Evolutionary conservation across 2,888 invertebrate genomes (phyloP).

Genomic region (Fabriciana adippe): DNA sequence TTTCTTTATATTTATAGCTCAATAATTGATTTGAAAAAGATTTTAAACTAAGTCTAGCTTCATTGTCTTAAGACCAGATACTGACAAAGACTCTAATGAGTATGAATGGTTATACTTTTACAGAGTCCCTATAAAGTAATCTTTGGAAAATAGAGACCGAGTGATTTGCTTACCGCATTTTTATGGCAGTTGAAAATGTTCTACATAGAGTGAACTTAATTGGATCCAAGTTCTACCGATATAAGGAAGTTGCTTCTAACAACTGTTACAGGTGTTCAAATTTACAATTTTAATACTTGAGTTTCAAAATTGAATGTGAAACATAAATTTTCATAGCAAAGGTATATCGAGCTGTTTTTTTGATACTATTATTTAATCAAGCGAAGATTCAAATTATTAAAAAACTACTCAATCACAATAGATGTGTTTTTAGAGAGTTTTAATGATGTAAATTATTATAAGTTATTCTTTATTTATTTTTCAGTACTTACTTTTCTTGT

Average conservation of each 20-base stretch:
- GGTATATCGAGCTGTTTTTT: not conserved
- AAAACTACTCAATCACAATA: no score
- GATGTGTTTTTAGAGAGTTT: no score
- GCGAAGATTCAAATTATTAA: not conserved
- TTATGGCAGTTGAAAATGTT: conserved; percentile 8
- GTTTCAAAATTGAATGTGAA: not conserved
- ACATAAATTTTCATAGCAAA: conserved; percentile 3
- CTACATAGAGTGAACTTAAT: conserved; percentile 21
- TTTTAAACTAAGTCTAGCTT: not conserved
- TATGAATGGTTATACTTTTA: conserved; percentile 4
- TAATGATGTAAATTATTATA: no score
- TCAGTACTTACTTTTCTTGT: no score
- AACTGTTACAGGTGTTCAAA: conserved; percentile 1
- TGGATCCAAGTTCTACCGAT: conserved; percentile 12
- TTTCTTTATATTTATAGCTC: no score
- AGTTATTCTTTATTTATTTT: no score
- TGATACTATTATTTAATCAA: not conserved
- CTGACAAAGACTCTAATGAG: conserved; percentile 11
- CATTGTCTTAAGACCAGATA: not conserved
- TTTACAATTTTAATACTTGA: not conserved
- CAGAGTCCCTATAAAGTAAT: conserved; percentile 1
- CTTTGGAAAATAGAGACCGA: conserved; percentile 1
- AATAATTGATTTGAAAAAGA: not conserved
- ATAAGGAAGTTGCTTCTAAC: conserved; percentile 1
- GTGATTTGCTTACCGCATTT: conserved; percentile 9